phyloP scores from a whole-genome alignment of 2,797 vertebrate species.

The Onychomys arenicola region DNA sequence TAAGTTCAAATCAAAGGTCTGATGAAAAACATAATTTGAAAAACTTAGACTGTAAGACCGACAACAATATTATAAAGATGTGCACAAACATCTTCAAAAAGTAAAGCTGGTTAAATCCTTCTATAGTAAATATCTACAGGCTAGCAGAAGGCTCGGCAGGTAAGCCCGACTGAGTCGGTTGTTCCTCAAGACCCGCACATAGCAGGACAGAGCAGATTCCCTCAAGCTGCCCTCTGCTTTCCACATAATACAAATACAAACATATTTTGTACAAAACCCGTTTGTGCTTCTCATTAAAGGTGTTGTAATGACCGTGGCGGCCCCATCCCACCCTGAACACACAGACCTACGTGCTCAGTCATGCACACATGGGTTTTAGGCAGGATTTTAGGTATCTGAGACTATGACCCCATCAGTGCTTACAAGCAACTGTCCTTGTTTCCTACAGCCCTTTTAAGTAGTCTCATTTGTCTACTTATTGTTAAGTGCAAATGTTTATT shows the following conservation, averaged over 20 bases:
- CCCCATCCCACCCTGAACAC: background rate
- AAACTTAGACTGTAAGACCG: conserved; percentile 15
- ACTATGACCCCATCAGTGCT: background rate
- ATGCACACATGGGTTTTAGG: background rate
- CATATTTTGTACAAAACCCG: background rate
- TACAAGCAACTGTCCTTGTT: background rate
- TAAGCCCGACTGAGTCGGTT: background rate
- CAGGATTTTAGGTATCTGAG: background rate
- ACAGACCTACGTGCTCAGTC: background rate
- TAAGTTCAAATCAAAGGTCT: conserved; percentile 22
- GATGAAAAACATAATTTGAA: conserved; percentile 15
- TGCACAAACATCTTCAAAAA: background rate
- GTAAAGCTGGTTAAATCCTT: background rate
- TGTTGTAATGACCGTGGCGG: background rate
- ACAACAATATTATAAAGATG: background rate
- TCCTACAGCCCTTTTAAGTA: background rate
- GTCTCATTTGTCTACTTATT: conserved; percentile 26
- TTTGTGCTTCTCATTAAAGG: background rate
- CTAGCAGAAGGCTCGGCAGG: background rate
- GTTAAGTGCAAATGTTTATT: background rate
- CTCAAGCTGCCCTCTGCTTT: background rate
- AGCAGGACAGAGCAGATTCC: background rate
- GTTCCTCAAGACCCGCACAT: background rate
- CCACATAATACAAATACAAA: background rate
- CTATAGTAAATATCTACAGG: background rate